A percentile compares a stretch with the other conserved stretches of the same genome.
Conservation (phyloP, 2,888 invertebrate species). For the Selenia dentaria region DNA sequence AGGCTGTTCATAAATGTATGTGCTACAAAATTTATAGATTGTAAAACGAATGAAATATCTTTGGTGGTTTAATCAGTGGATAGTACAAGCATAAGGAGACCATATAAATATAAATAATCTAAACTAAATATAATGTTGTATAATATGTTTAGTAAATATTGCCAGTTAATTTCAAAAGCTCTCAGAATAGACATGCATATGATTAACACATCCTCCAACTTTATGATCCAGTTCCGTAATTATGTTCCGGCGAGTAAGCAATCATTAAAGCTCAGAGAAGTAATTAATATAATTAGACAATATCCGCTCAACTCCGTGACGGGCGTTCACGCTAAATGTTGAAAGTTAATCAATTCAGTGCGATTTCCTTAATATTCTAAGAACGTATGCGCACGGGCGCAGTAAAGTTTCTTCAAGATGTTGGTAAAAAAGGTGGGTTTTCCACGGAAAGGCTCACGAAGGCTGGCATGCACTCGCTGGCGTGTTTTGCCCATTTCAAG, state of each 20-base stretch:
- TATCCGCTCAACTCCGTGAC: conserved; percentile 28
- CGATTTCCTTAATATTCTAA: conserved; percentile 49
- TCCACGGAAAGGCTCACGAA: conserved; percentile 49
- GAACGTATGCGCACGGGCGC: conserved; percentile 41
- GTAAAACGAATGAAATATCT: too few species aligned
- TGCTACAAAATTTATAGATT: too few species aligned
- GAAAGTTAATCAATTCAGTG: conserved; percentile 46
- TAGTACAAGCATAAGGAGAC: too few species aligned
- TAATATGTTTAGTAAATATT: not conserved
- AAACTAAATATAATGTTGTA: too few species aligned
- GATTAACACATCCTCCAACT: conserved; percentile 19
- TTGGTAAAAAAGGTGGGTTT: conserved; percentile 48
- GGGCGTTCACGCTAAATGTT: conserved; percentile 42
- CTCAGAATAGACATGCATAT: conserved; percentile 5
- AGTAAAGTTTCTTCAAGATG: conserved; percentile 32
- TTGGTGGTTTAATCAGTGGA: too few species aligned
- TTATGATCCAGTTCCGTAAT: conserved; percentile 23
- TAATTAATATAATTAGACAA: conserved; percentile 25
- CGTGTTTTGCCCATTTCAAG: conserved; percentile 67
- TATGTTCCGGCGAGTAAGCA: conserved; percentile 21
- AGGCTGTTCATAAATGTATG: not conserved
- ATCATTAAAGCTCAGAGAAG: conserved; percentile 26
- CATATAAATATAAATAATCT: too few species aligned
- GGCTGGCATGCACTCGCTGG: conserved; percentile 44
- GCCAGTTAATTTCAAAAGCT: too few species aligned